phyloP scores from a whole-genome alignment of 2,113 vertebrate species.

The Steatornis caripensis region DNA sequence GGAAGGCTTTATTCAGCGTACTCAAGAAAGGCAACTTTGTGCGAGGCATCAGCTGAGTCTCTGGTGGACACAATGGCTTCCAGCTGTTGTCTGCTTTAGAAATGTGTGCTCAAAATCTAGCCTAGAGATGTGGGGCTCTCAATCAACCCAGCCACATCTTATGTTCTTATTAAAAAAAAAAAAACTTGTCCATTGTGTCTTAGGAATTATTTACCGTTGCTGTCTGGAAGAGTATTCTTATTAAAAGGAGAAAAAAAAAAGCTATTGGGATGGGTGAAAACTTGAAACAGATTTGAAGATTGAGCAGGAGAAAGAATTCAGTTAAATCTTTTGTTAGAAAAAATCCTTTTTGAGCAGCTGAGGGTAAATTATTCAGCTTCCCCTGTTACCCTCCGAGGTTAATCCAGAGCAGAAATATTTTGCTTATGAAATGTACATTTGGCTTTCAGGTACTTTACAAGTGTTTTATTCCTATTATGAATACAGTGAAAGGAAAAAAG shows the following conservation, averaged over 20 bases:
- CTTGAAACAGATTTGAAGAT: background rate
- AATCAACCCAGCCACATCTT: background rate
- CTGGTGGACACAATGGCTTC: background rate
- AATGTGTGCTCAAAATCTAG: background rate
- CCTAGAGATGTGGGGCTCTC: background rate
- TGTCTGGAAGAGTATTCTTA: background rate
- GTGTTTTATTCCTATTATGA: background rate
- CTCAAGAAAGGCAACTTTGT: background rate
- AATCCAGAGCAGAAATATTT: background rate
- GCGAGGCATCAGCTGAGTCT: background rate
- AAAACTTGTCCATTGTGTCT: background rate
- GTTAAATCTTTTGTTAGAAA: background rate
- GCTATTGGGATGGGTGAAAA: background rate
- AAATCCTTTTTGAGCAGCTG: background rate
- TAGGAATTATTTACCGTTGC: background rate
- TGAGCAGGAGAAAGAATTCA: background rate
- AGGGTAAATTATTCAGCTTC: background rate
- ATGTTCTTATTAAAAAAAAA: background rate
- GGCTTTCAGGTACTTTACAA: background rate
- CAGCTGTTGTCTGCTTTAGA: background rate
- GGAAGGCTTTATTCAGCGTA: background rate
- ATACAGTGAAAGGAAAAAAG: background rate
- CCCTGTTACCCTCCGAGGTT: fast-evolving
- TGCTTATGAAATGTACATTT: background rate
- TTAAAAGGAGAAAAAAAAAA: background rate